Evolutionary conservation across 2,113 vertebrate genomes (phyloP), one percentile per base, ranked within the genome.

Genomic region (Scomber colias): DNA sequence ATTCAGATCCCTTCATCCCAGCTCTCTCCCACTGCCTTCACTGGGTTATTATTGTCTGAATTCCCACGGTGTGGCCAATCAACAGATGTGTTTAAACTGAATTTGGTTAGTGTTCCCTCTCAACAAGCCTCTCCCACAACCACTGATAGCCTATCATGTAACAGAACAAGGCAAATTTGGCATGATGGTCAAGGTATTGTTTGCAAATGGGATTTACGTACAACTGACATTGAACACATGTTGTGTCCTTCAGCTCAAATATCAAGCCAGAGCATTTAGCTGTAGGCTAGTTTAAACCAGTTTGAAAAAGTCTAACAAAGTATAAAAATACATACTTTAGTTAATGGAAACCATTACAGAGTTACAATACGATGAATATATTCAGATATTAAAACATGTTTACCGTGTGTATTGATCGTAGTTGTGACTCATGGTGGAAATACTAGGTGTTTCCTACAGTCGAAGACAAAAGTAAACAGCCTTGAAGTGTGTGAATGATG

Each of bases 41-140:
- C 74, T 14, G 67, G 69, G 79, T 83, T 82, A 90, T 90, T 89
- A 87, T 85, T 76, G 48, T 73, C 62, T 71, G 78, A 80, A 92
- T 90, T 92, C 90, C 90, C 87, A 82, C 64, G 27, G 75, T 88
- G 90, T 55, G 77, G 87, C 80, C 90, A 89, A 90, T 90, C 90
- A 90, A 85, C 86, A 89, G 84, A 90, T 90, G 90, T 87, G 71
- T 80, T 88, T 85, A 79, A 87, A 77, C 59, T 19, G 55, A 88
- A 81, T 71, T 56, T 67, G 56, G 31, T 50, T 31, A 14, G 63
- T 77, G 57, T 40, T 55, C 49, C 31, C 60, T 65, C 54, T 63
- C 71, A 35, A 61, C 56, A 78, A 79, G 17, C 79, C 60, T 24
- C 11, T 63, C 49, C 65, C 17, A 11, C 64, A 57, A 40, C 31